Percentiles rank a stretch among this genome's conserved stretches.
phyloP scores from a whole-genome alignment of 2,888 invertebrate species.

The Sisyra nigra region DNA sequence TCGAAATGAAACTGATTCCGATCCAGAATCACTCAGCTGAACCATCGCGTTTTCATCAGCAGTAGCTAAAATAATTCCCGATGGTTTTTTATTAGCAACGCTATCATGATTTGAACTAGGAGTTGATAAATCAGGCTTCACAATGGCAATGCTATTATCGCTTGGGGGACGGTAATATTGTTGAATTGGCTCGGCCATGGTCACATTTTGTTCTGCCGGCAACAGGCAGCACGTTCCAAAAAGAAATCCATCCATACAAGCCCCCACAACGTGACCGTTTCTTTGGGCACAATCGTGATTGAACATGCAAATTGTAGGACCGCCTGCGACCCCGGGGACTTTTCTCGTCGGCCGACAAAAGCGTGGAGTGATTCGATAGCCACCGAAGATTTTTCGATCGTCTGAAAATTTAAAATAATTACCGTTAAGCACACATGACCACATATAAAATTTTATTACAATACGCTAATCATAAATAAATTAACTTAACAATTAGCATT shows the following conservation, averaged over 20 bases:
- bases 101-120: constrained; percentile 19
- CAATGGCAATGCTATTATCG: constrained; percentile 17
- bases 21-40: constrained; percentile 18
- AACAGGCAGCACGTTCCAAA: constrained; percentile 84
- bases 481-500: too few species aligned
- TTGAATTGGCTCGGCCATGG: constrained; percentile 14
- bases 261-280: constrained; percentile 69
- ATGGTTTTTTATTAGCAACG: constrained; percentile 14
- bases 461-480: too few species aligned
- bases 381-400: constrained; percentile 62
- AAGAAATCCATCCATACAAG: constrained; percentile 85
- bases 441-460: too few species aligned
- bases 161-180: constrained; percentile 12
- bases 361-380: constrained; percentile 71
- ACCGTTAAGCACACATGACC: not conserved
- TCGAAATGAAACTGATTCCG: constrained; percentile 17
- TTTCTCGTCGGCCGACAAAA: constrained; percentile 58
- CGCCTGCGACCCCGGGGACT: constrained; percentile 36
- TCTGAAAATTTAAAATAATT: constrained; percentile 22
- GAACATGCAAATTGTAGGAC: constrained; percentile 81
- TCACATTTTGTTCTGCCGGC: constrained; percentile 27
- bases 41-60: constrained; percentile 23
- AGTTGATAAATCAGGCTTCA: constrained; percentile 26
- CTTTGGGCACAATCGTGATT: constrained; percentile 74
- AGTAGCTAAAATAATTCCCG: constrained; percentile 19